phyloP scores from a whole-genome alignment of 2,888 invertebrate genomes.

The Diaprepes abbreviatus region DNA sequence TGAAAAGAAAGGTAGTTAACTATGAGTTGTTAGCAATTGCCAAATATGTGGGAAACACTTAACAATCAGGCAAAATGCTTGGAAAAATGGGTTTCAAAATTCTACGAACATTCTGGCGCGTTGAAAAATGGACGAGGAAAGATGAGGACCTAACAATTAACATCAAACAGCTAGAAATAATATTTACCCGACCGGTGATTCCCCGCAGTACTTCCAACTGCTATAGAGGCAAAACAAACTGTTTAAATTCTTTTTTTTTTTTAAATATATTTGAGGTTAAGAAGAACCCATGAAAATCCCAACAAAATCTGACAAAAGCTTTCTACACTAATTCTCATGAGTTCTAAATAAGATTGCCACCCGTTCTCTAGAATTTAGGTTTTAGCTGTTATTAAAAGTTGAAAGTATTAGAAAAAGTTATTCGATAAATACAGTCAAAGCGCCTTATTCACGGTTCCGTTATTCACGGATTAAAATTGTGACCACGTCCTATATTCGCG shows the following conservation, averaged over 20 bases:
- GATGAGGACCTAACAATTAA: conserved; percentile 57
- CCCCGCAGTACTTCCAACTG: conserved; percentile 73
- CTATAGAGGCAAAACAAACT: conserved; percentile 60
- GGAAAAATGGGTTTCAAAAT: conserved; percentile 14
- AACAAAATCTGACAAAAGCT: conserved; percentile 1
- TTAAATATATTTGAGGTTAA: neutral
- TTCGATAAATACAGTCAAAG: no score
- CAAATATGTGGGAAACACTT: conserved; percentile 21
- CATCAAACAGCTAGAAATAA: conserved; percentile 58
- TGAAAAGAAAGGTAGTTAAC: conserved; percentile 21
- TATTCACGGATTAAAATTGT: no score
- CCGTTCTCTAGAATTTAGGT: no score
- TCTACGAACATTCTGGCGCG: conserved; percentile 35
- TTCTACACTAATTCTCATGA: conserved; percentile 21
- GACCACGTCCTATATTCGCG: no score
- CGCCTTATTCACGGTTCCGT: no score
- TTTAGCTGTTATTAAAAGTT: no score
- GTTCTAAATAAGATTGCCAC: conserved; percentile 9
- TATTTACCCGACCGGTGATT: conserved; percentile 74
- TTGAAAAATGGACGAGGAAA: conserved; percentile 37
- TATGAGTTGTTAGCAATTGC: conserved; percentile 26
- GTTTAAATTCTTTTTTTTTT: conserved; percentile 18
- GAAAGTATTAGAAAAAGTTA: no score
- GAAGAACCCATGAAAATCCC: conserved; percentile 22
- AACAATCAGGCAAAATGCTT: conserved; percentile 26